Base-by-base conservation (phyloP, 2,888 invertebrate species). In the Lasioglossum calceatum region DNA sequence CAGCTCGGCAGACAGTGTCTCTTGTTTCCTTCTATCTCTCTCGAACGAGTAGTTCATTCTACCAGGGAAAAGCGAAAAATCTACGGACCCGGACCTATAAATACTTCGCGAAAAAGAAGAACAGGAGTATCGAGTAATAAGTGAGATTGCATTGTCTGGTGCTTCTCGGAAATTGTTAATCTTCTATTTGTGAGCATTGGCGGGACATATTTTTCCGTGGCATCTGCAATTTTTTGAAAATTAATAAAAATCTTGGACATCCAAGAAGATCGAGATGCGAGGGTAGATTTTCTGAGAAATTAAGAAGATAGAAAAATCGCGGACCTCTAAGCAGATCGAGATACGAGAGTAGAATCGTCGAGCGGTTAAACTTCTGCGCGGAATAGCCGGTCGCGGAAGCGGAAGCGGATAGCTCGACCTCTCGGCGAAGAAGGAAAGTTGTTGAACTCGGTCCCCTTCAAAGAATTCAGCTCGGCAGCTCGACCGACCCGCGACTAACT, bases 321-420 rank as follows among this genome's bases (percentile, higher is more conserved):
- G 23, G 1, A 54, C 3, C 10, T 54, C 19, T 4, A 2, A n/a
- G 10, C n/a, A 54, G 23, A 10, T n/a, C 54, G 10, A 54, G n/a
- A 54, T 54, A 54, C 23, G 10, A 8, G 58, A 16, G 27, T 27
- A 39, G n/a, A 71, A 70, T 16, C 14, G 77, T 44, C 27, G 67
- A 67, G 19, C 32, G 39, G 74, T 70, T 61, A 61, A 81, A 79
- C 44, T 79, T 84, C 42, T 39, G 58, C 76, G 32, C 58, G n/a
- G 64, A 78, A 67, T 73, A 54, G 58, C 42, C 32, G 27, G 16
- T 19, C 54, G 75, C 39, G 42, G 47, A 75, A 58, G 54, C 58
- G 77, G 76, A 75, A 44, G 67, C 27, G 61, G 61, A 61, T n/a
- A 27, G 27, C 32, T 64, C 64, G 64, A 64, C 27, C 36, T 32